Conservation (phyloP, 2,113 vertebrate genomes). For the Lophotis ruficrista region DNA sequence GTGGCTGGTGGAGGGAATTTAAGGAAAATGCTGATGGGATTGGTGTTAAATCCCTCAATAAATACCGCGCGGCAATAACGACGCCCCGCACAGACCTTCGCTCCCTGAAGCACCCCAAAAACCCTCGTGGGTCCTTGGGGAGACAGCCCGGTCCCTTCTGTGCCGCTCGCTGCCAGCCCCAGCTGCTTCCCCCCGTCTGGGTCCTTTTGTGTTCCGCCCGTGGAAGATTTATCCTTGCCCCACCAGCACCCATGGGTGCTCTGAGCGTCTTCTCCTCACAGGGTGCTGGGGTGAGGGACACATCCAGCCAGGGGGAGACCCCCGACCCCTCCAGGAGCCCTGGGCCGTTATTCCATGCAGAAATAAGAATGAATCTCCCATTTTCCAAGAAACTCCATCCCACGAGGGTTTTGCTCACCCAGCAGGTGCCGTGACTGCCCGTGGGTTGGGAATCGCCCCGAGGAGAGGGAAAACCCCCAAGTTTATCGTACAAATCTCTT, state of each 20-base stretch:
- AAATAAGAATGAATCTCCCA: not conserved
- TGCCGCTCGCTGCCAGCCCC: fast-evolving
- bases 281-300: not conserved
- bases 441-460: not conserved
- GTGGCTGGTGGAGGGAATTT: not conserved
- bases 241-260: not conserved
- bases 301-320: not conserved
- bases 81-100: too few relatives aligned
- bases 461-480: not conserved
- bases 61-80: not conserved
- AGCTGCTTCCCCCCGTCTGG: fast-evolving
- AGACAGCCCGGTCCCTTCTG: not conserved
- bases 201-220: not conserved
- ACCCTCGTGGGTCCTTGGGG: fast-evolving
- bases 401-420: fast-evolving
- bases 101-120: not conserved
- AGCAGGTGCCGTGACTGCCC: fast-evolving
- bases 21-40: fast-evolving
- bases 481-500: not conserved
- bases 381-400: not conserved
- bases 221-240: not conserved
- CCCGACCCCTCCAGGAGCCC: not conserved
- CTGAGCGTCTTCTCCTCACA: fast-evolving
- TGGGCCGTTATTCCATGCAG: not conserved
- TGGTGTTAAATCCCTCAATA: not conserved